Evolutionary conservation across 2,113 vertebrate genomes (phyloP).

Genomic region (Noctilio leporinus): DNA sequence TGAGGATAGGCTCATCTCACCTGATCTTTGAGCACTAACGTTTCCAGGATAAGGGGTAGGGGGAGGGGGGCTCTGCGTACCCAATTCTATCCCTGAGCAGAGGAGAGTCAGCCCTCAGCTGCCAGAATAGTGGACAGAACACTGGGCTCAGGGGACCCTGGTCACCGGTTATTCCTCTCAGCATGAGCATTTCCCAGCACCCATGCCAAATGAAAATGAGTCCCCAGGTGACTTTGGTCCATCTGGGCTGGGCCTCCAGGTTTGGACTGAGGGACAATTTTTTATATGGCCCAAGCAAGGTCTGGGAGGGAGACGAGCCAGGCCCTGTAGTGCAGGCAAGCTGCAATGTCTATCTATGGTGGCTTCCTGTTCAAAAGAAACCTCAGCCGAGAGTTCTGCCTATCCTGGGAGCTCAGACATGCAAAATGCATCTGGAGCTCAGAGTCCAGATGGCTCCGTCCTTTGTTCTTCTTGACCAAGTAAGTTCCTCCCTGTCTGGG

Average conservation of each 20-base stretch:
- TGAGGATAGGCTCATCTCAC: background rate
- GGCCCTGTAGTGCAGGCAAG: background rate
- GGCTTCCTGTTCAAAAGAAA: background rate
- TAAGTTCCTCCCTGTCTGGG: background rate
- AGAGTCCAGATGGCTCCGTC: background rate
- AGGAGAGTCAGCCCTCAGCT: background rate
- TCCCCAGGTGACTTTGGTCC: too few relatives aligned
- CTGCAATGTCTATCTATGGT: background rate
- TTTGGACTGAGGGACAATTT: background rate
- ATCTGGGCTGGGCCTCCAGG: background rate
- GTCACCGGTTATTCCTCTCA: background rate
- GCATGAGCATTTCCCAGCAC: background rate
- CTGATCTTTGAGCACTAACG: background rate
- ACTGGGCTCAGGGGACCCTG: background rate
- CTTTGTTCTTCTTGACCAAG: background rate
- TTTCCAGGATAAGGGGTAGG: too few relatives aligned
- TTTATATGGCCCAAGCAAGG: background rate
- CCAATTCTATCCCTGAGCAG: background rate
- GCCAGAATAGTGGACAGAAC: background rate
- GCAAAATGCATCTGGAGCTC: background rate
- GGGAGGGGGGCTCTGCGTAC: background rate
- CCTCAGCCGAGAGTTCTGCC: fast-evolving
- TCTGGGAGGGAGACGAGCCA: background rate
- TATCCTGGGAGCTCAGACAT: background rate
- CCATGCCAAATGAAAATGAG: background rate